Percentiles rank a stretch among this genome's conserved stretches.
phyloP scores from a whole-genome alignment of 2,797 vertebrate species.

The Sebastes hubbsi region DNA sequence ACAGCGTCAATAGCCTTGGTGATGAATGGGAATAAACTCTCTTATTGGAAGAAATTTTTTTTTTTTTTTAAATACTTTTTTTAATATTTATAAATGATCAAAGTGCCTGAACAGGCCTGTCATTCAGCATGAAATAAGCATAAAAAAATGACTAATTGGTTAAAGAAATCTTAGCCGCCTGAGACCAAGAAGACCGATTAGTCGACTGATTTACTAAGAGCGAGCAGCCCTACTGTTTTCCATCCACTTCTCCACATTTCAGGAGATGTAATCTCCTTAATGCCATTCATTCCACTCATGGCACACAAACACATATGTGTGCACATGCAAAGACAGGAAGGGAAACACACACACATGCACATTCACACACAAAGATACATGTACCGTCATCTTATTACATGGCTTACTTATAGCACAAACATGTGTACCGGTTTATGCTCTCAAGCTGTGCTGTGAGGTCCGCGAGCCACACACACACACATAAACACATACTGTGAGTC shows the following conservation, averaged over 20 bases:
- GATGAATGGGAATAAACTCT: no score
- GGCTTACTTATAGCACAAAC: constrained; percentile 54
- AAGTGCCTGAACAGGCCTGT: background rate
- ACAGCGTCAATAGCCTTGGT: no score
- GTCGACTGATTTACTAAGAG: background rate
- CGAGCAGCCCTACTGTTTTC: background rate
- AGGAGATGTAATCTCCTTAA: background rate
- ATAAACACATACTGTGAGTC: background rate
- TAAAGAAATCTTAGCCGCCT: background rate
- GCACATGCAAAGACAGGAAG: background rate
- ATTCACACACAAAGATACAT: constrained; percentile 1
- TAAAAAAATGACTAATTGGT: background rate
- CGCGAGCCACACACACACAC: background rate
- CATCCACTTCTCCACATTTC: background rate
- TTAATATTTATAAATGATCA: background rate
- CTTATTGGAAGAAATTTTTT: no score
- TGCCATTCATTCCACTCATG: background rate
- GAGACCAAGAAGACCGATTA: background rate
- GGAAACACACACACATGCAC: background rate
- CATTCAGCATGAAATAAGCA: background rate
- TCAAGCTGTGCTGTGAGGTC: background rate
- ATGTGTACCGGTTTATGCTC: constrained; percentile 55
- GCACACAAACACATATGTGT: background rate
- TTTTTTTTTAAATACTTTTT: no score
- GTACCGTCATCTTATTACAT: constrained; percentile 32